Base-by-base conservation (phyloP, 1,140 invertebrate species). In the Polypedilum pembai region DNA sequence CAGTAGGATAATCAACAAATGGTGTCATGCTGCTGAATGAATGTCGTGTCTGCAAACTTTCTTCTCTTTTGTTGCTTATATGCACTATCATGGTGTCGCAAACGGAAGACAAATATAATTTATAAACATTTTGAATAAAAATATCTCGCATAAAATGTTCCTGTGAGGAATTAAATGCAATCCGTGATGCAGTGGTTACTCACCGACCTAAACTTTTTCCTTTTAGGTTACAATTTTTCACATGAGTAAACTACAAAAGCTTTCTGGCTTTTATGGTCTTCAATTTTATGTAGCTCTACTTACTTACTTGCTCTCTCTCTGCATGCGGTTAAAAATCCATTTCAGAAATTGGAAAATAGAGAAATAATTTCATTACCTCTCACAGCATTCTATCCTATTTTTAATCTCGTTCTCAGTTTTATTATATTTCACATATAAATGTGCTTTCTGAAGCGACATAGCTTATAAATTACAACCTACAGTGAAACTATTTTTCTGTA, bases 11-110 rank as follows among this genome's bases (percentile, higher is more conserved):
- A 69, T 69, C 65, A 69, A 69, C 65, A 69, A 69, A 69, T 69
- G 45, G 65, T 69, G 65, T 69, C 65, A 69, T 69, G 65, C 65
- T 69, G 65, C 8, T 69, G 65, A 56, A 33, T 33, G 24, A 33
- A 56, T 56, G 45, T 56, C 45, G n/a, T 56, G 45, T 56, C 45
- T 56, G 45, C 45, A 56, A 33, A 33, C 1, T 5, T 33, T 33
- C 5, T 33, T 33, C 5, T 33, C 24, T 8, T 15, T n/a, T 56
- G 45, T n/a, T 56, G 45, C 45, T 56, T 56, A n/a, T 56, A 3
- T 56, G 45, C 45, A 56, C 45, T n/a, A 15, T 56, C 12, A 33
- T 33, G 4, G n/a, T 56, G 45, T n/a, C 45, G 12, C 45, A 56
- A 33, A 33, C 24, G 24, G 24, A 33, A 33, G 1, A 33, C 24